These are phyloP conservation scores for Camponotus fellah DNA, from an alignment of 2,888 invertebrate genomes.

Conservation along the genomic window DNA sequence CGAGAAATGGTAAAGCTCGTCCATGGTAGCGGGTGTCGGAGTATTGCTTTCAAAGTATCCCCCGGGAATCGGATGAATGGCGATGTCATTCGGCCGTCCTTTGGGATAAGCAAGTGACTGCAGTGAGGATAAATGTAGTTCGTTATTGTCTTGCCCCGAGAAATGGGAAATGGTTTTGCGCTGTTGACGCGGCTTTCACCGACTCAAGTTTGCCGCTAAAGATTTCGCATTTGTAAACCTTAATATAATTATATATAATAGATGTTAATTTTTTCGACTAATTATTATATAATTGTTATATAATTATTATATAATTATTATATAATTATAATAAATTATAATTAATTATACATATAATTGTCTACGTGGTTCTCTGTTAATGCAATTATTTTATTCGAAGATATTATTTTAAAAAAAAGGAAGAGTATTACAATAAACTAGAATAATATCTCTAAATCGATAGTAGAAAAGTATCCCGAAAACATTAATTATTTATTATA, in stretches of 20 bases:
- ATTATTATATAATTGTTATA: no score
- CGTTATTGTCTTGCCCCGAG: constrained; percentile 78
- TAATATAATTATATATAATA: not conserved
- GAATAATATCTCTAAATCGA: no score
- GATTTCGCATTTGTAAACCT: not conserved
- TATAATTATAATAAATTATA: not conserved
- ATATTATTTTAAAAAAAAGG: not conserved
- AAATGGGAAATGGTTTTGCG: constrained; percentile 73
- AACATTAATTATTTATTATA: constrained; percentile 33
- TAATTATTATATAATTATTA: not conserved
- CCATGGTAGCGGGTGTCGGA: constrained; percentile 77
- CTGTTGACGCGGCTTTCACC: not conserved
- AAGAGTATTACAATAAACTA: not conserved
- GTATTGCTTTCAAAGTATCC: constrained; percentile 84
- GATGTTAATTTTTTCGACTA: not conserved
- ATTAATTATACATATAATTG: constrained; percentile 9
- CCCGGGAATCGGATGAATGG: constrained; percentile 79
- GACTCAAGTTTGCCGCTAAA: not conserved
- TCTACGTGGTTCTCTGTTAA: not conserved
- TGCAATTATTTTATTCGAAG: not conserved
- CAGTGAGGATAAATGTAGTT: constrained; percentile 78
- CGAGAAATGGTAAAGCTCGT: constrained; percentile 70
- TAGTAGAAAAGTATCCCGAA: not conserved
- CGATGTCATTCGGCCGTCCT: constrained; percentile 81
- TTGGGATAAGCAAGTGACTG: constrained; percentile 83